Evolutionary conservation across 2,797 vertebrate species (phyloP).

Genomic region (Tinamus major): DNA sequence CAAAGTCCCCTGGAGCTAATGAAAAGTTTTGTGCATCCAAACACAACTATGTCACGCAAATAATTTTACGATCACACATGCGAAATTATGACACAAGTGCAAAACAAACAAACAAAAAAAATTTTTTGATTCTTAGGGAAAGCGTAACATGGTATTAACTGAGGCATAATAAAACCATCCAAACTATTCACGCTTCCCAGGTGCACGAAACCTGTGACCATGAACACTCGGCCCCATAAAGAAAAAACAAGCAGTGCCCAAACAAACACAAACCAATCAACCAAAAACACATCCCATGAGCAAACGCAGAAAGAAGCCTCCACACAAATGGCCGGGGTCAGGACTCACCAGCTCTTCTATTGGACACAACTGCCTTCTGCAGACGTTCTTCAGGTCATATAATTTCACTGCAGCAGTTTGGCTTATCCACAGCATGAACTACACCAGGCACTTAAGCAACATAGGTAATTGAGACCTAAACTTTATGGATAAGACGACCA

Average conservation of each 20-base stretch:
- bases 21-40: background rate
- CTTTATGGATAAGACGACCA: background rate
- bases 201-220: too few relatives aligned
- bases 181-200: too few relatives aligned
- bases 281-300: too few relatives aligned
- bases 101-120: background rate
- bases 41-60: background rate
- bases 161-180: too few relatives aligned
- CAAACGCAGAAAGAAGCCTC: too few relatives aligned
- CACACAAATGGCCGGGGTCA: background rate
- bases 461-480: background rate
- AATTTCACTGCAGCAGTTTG: background rate
- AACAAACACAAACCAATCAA: too few relatives aligned
- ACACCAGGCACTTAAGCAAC: background rate
- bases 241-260: too few relatives aligned
- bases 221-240: too few relatives aligned
- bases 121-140: too few relatives aligned
- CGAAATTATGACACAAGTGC: background rate
- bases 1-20: background rate
- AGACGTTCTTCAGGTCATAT: background rate
- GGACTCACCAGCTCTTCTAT: background rate
- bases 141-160: too few relatives aligned
- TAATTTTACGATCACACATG: background rate
- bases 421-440: background rate
- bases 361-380: background rate